A percentile compares a stretch with the other conserved stretches of the same genome.
phyloP scores from a whole-genome alignment of 2,888 invertebrate genomes.

The Villa cingulata region DNA sequence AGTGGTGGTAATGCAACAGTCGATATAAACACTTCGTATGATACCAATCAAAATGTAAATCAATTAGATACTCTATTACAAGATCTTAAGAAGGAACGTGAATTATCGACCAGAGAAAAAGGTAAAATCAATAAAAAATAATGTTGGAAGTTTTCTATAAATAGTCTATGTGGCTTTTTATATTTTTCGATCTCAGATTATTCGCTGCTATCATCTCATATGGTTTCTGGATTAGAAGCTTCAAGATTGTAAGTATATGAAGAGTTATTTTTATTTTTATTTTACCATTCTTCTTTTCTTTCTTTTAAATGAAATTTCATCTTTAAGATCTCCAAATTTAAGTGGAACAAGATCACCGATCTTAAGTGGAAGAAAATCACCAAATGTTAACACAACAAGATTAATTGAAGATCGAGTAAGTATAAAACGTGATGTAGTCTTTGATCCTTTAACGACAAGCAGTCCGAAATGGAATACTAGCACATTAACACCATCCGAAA shows the following conservation, averaged over 20 bases:
- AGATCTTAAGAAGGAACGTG: constrained; percentile 46
- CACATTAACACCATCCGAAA: not conserved
- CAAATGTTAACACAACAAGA: not conserved
- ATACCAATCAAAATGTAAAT: constrained; percentile 48
- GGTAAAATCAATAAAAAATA: too few relatives aligned
- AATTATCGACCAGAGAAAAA: constrained; percentile 26
- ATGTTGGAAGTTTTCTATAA: too few relatives aligned
- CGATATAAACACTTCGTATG: constrained; percentile 15
- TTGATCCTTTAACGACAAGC: too few relatives aligned
- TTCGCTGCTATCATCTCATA: not conserved
- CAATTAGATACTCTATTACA: constrained; percentile 62
- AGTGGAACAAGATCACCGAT: not conserved
- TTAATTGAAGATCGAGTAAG: not conserved
- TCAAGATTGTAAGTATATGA: too few relatives aligned
- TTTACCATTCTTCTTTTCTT: too few relatives aligned
- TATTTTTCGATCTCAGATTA: not conserved
- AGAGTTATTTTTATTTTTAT: too few relatives aligned
- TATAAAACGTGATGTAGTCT: too few relatives aligned
- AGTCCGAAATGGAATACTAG: too few relatives aligned
- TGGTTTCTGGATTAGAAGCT: too few relatives aligned
- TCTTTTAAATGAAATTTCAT: too few relatives aligned
- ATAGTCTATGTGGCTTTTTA: too few relatives aligned
- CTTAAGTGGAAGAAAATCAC: not conserved
- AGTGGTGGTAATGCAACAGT: not conserved
- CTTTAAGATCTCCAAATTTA: not conserved